Conservation (phyloP, 2,888 invertebrate species). For the Chrysolina haemoptera region DNA sequence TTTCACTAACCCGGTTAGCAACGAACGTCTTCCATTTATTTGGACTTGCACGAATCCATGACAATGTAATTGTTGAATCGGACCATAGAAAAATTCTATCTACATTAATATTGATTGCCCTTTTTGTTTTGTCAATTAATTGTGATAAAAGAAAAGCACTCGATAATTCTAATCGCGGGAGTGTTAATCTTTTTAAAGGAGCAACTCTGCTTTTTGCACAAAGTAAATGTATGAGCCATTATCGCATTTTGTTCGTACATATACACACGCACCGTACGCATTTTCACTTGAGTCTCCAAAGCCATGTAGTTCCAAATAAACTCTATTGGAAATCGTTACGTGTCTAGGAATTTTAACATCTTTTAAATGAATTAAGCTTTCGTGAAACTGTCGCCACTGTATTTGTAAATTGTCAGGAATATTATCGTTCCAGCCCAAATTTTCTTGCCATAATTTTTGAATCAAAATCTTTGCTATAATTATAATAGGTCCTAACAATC, state of each 20-base stretch:
- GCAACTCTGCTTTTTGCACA: not conserved
- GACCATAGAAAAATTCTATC: not conserved
- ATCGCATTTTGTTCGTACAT: not conserved
- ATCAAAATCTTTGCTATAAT: not conserved
- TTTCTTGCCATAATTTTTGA: not conserved
- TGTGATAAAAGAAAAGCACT: not conserved
- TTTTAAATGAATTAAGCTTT: not conserved
- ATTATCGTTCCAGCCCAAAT: not conserved
- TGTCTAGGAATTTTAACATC: not conserved
- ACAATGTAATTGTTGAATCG: too few relatives aligned
- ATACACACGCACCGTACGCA: not conserved
- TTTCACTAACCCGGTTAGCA: slow-evolving; percentile 42
- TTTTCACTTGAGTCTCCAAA: not conserved
- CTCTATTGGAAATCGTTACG: not conserved
- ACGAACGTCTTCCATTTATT: slow-evolving; percentile 40
- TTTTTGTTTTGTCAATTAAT: not conserved
- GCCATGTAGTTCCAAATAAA: not conserved
- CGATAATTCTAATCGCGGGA: not conserved
- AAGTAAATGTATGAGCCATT: not conserved
- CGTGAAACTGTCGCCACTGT: not conserved
- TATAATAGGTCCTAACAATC: too few relatives aligned
- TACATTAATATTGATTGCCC: not conserved
- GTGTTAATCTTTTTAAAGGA: not conserved
- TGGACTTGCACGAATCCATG: not conserved
- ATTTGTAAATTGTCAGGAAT: not conserved